Base-by-base conservation (phyloP, 1,140 invertebrate genomes). In the Bathynomus jamesi region DNA sequence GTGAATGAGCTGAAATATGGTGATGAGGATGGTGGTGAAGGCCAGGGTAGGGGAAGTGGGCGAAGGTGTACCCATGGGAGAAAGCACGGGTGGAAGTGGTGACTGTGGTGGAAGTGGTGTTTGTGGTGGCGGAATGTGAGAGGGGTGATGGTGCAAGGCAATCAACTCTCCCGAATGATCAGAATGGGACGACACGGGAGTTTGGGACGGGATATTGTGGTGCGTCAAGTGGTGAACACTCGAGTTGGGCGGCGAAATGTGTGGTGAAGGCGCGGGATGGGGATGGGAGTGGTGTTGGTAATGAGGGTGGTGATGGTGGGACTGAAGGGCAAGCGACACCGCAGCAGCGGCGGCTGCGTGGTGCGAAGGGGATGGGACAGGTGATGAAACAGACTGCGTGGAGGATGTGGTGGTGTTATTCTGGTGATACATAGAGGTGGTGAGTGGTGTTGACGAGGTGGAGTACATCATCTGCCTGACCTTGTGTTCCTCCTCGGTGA, bases 401-500 rank as follows among this genome's bases (percentile, higher is more conserved):
- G 40, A 53, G 21, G 40, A 53, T 17, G 40, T 53, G 40, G 40
- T 53, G n/a, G n/a, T n/a, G n/a, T n/a, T n/a, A n/a, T n/a, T n/a
- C n/a, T n/a, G n/a, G n/a, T n/a, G n/a, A n/a, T n/a, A n/a, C n/a
- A n/a, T n/a, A n/a, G n/a, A n/a, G n/a, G n/a, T n/a, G n/a, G n/a
- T n/a, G n/a, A n/a, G n/a, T n/a, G n/a, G n/a, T n/a, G n/a, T n/a
- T n/a, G n/a, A n/a, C 40, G 40, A 53, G 21, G 40, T 17, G 13
- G 40, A 53, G 84, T 93, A 93, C 84, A 92, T 91, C 87, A 80
- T 80, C 73, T 93, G 91, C 85, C 92, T 93, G 92, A 95, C 92
- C 93, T 95, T 95, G 86, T 92, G 91, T 83, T 94, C 91, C 84
- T 95, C 92, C 85, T 94, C 92, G 82, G 89, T 90, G 82, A 96